phyloP scores from a whole-genome alignment of 2,888 invertebrate species.

The Ommatoiulus sabulosus region DNA sequence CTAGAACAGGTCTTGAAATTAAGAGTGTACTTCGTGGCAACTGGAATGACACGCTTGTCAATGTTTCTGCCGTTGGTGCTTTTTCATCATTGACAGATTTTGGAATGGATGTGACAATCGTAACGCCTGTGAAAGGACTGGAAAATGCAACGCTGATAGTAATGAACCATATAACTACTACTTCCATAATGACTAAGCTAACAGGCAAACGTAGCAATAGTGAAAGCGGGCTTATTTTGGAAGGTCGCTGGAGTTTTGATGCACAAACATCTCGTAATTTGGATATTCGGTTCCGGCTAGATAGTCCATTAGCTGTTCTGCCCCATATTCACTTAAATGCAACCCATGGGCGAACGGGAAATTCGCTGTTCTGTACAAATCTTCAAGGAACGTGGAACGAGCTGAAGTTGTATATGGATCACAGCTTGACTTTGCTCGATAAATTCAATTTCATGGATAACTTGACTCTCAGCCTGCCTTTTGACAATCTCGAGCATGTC shows the following conservation, averaged over 20 bases:
- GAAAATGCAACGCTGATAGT: conserved; percentile 41
- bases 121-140: conserved; percentile 21
- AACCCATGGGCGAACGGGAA: conserved; percentile 11
- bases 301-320: conserved; percentile 38
- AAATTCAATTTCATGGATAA: conserved; percentile 46
- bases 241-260: conserved; percentile 33
- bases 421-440: background rate
- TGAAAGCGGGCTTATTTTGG: conserved; percentile 15
- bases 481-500: conserved; percentile 49
- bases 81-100: conserved; percentile 51
- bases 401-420: conserved; percentile 3
- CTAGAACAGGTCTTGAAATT: background rate
- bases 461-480: conserved; percentile 52
- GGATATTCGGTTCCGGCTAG: conserved; percentile 4
- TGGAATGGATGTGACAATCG: background rate
- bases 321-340: conserved; percentile 41
- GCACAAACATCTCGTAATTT: background rate
- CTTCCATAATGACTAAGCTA: background rate
- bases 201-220: background rate
- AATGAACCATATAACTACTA: background rate
- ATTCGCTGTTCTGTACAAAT: conserved; percentile 39
- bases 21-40: conserved; percentile 3
- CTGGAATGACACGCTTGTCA: conserved; percentile 34
- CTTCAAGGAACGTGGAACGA: conserved; percentile 51
- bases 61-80: background rate